Evolutionary conservation across 2,797 vertebrate genomes (phyloP), one percentile per base, ranked within the genome.

Genomic region (Acridotheres tristis): DNA sequence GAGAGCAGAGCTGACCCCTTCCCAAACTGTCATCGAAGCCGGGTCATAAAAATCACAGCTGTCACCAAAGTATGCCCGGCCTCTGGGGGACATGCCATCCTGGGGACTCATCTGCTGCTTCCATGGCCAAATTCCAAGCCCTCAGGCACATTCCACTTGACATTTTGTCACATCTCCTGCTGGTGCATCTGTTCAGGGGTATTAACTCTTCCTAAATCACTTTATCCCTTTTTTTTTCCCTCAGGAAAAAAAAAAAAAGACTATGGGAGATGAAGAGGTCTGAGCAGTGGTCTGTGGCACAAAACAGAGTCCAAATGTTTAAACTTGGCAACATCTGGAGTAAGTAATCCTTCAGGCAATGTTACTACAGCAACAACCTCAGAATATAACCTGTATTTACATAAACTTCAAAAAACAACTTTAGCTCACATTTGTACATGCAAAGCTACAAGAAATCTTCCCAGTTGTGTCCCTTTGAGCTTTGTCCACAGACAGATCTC

Each of bases 31-130:
- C 98, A 99, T 98, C 97, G 96, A 98, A 99, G 97, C 97, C 25
- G 96, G 97, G 97, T 98, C 98, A 98, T 99, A 98, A 99, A 99
- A 99, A 98, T 98, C 96, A 98, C 98, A 99, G 98, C 98, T 99
- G 98, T 99, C 98, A 99, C 96, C 97, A 98, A 98, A 97, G 88
- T 97, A 97, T 91, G 97, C 85, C 51, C 11, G 97, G 97, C 97
- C 97, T 93, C 97, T 96, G 97, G 98, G 98, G 98, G 97, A 98
- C 98, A 98, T 99, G 97, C 98, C 98, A 98, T 97, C 93, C 97
- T 95, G 94, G 95, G 98, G 98, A 98, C 98, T 98, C 97, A 98
- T 98, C 98, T 98, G 98, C 97, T 98, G 97, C 95, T 97, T 97
- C 97, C 91, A 65, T 81, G 51, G 98, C 97, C 98, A 98, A 98